A percentile compares a stretch with the other conserved stretches of the same genome.
Evolutionary conservation across 1,140 invertebrate genomes (phyloP).

Genomic region (Drosophila nannoptera): DNA sequence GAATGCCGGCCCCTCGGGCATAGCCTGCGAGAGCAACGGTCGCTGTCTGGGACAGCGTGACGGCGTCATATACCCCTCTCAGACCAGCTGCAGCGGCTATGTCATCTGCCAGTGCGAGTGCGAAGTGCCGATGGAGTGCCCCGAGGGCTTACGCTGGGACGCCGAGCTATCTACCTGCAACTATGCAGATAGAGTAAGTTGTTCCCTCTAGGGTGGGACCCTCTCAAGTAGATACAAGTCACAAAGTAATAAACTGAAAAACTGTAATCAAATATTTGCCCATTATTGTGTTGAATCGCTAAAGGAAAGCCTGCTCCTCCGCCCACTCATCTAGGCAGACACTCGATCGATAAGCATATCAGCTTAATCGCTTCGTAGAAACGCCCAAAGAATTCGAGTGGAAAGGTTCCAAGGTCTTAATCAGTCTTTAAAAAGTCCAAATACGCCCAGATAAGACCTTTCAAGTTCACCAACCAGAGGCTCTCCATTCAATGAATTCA

Average conservation of each 20-base stretch:
- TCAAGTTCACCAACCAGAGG: not conserved
- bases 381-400: not conserved
- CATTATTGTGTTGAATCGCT: not conserved
- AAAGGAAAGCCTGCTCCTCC: not conserved
- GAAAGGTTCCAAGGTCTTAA: not conserved
- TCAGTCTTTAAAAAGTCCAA: not conserved
- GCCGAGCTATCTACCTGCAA: constrained; percentile 22
- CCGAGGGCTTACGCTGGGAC: constrained; percentile 46
- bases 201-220: constrained; percentile 27
- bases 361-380: not conserved
- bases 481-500: not conserved
- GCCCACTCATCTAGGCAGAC: not conserved
- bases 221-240: not conserved
- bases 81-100: constrained; percentile 39
- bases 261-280: not conserved
- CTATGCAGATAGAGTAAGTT: constrained; percentile 26
- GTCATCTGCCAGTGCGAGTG: constrained; percentile 62
- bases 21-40: constrained; percentile 53
- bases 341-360: too few species aligned
- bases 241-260: constrained; percentile 15
- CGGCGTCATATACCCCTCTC: constrained; percentile 35
- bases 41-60: constrained; percentile 42
- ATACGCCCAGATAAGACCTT: not conserved
- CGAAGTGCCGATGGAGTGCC: constrained; percentile 51
- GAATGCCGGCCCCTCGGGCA: constrained; percentile 56